Evolutionary conservation across 2,113 vertebrate species (phyloP).

Genomic region (Oreotrochilus melanogaster): DNA sequence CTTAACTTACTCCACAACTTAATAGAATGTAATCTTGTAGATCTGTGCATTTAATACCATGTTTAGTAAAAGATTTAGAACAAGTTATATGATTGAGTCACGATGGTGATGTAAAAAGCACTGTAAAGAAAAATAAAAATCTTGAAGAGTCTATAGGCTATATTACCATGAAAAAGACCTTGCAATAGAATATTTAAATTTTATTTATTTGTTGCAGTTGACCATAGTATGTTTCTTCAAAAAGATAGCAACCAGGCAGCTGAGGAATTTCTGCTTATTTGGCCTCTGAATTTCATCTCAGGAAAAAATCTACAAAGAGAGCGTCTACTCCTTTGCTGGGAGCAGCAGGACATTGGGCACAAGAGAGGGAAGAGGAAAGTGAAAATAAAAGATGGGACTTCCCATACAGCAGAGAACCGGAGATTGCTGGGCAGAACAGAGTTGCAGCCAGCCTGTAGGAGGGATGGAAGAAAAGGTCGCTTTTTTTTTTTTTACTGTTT

Average conservation of each 20-base stretch:
- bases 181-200: background rate
- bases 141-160: background rate
- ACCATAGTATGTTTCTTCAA: background rate
- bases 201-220: background rate
- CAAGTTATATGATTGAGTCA: background rate
- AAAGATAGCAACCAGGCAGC: background rate
- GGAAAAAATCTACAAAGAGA: background rate
- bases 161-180: background rate
- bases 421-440: background rate
- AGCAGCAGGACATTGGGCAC: background rate
- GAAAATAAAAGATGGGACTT: background rate
- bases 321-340: background rate
- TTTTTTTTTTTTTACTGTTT: background rate
- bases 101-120: background rate
- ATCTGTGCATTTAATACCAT: background rate
- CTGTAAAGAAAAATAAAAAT: background rate
- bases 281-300: background rate
- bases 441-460: background rate
- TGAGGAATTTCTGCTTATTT: background rate
- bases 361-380: background rate
- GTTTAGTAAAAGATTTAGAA: background rate
- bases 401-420: background rate
- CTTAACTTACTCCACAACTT: background rate
- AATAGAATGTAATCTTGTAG: background rate
- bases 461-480: background rate